phyloP scores from a whole-genome alignment of 92 coral and sea anemone genomes.

The Ricordea florida region DNA sequence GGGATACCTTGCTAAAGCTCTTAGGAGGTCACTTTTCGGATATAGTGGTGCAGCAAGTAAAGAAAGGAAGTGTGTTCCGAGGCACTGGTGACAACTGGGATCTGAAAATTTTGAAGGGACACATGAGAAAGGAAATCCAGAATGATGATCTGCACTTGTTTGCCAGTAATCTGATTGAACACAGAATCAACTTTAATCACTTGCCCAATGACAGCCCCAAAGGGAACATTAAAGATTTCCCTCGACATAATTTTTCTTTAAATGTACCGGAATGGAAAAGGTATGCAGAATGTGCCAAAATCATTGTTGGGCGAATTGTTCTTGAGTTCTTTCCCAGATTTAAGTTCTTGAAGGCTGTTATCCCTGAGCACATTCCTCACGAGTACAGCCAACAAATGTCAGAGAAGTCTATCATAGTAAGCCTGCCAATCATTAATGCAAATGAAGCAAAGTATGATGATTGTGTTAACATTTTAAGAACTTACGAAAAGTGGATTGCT shows the following conservation, averaged over 20 bases:
- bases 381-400: slow-evolving; percentile 61
- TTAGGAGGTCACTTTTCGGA: slow-evolving; percentile 66
- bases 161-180: slow-evolving; percentile 61
- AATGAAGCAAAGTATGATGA: slow-evolving; percentile 64
- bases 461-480: slow-evolving; percentile 53
- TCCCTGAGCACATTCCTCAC: slow-evolving; percentile 48
- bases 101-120: slow-evolving; percentile 27
- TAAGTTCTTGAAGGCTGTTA: slow-evolving; percentile 36
- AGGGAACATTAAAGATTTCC: slow-evolving; percentile 30
- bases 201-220: slow-evolving; percentile 48
- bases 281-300: slow-evolving; percentile 50
- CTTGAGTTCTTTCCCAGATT: slow-evolving; percentile 56
- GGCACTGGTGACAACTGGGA: slow-evolving; percentile 67
- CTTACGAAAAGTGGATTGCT: slow-evolving; percentile 56
- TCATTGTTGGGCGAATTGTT: slow-evolving; percentile 35
- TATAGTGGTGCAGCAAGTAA: slow-evolving; percentile 17
- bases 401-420: slow-evolving; percentile 52
- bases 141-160: slow-evolving; percentile 67
- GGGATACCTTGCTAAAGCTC: slow-evolving; percentile 25
- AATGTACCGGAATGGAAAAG: slow-evolving; percentile 38
- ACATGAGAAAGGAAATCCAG: slow-evolving; percentile 57
- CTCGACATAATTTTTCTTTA: slow-evolving; percentile 31
- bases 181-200: slow-evolving; percentile 47
- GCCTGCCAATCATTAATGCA: slow-evolving; percentile 55
- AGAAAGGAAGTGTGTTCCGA: slow-evolving; percentile 44